phyloP scores from a whole-genome alignment of 1,140 invertebrate genomes.

The Rhopalosiphum maidis region DNA sequence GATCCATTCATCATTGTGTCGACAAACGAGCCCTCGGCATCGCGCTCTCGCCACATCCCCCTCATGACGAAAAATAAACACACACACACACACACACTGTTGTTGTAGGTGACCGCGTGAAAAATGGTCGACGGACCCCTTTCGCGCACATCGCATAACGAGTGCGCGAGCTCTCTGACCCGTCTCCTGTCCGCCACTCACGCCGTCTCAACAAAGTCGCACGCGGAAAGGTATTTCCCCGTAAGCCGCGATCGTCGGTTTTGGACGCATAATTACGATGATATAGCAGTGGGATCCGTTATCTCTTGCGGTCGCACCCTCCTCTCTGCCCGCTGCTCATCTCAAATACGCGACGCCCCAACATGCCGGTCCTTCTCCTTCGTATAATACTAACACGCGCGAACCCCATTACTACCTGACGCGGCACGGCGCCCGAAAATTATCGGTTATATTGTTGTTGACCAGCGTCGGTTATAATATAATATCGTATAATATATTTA shows the following conservation, averaged over 20 bases:
- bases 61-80: background rate
- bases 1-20: conserved; percentile 46
- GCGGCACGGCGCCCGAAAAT: background rate
- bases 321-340: background rate
- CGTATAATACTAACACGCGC: background rate
- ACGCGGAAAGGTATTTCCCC: background rate
- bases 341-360: background rate
- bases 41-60: background rate
- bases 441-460: background rate
- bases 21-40: background rate
- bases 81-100: too few species aligned
- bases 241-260: background rate
- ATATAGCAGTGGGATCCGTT: background rate
- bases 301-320: background rate
- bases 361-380: background rate
- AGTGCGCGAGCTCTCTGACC: background rate
- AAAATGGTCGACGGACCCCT: conserved; percentile 40
- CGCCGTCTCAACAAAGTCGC: background rate
- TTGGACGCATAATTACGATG: background rate
- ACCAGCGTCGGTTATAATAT: background rate
- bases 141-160: background rate
- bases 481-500: background rate
- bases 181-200: background rate
- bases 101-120: conserved; percentile 31
- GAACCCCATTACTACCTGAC: background rate